Evolutionary conservation across 2,113 vertebrate species (phyloP).

Genomic region (Ahaetulla prasina): DNA sequence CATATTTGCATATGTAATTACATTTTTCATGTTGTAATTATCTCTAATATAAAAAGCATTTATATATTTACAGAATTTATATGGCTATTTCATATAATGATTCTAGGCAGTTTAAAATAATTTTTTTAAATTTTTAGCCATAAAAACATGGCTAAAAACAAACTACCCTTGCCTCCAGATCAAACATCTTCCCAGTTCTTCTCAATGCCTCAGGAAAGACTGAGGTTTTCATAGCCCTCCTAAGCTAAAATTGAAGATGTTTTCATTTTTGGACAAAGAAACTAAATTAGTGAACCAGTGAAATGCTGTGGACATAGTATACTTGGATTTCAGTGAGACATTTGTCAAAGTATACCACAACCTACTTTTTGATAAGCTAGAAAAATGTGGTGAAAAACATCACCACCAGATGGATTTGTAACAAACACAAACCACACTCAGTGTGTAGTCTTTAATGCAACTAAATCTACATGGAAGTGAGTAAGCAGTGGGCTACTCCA

Average conservation of each 20-base stretch:
- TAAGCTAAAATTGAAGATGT: background rate
- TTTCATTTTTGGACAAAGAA: background rate
- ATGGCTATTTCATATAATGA: background rate
- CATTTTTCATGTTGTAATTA: background rate
- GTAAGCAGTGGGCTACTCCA: background rate
- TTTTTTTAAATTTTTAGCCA: no score
- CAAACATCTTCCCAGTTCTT: background rate
- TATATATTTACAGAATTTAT: background rate
- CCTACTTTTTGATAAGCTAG: background rate
- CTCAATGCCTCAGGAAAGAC: background rate
- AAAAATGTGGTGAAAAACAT: background rate
- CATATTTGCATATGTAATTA: background rate
- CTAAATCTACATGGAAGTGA: background rate
- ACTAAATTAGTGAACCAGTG: background rate
- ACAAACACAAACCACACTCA: background rate
- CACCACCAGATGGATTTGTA: background rate
- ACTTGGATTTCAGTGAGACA: background rate
- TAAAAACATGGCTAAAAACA: background rate
- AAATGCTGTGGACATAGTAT: background rate
- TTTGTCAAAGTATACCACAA: background rate
- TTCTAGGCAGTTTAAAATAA: background rate
- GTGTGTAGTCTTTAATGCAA: background rate
- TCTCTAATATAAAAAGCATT: background rate
- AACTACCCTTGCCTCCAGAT: background rate
- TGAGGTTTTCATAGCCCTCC: background rate